phyloP scores from a whole-genome alignment of 2,113 vertebrate species.

The Nycticebus coucang region DNA sequence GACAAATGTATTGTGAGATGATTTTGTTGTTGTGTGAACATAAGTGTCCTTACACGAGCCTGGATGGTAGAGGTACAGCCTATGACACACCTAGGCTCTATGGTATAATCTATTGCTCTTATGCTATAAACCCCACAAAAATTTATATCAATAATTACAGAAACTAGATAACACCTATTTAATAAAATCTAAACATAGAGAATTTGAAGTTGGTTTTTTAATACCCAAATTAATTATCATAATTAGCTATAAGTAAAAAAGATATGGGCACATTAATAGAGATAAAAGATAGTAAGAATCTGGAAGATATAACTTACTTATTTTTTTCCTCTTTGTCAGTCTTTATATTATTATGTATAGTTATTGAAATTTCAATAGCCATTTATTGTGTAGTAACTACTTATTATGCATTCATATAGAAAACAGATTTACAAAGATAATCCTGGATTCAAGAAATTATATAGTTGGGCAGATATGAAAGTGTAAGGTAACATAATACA shows the following conservation, averaged over 20 bases:
- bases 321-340: background rate
- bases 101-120: too few relatives aligned
- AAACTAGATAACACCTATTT: background rate
- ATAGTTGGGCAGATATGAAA: background rate
- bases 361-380: background rate
- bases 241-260: background rate
- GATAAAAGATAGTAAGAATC: background rate
- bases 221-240: background rate
- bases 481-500: background rate
- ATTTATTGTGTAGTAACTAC: background rate
- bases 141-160: background rate
- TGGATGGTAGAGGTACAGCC: too few relatives aligned
- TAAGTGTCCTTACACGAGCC: too few relatives aligned
- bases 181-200: background rate
- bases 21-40: too few relatives aligned
- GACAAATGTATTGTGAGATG: too few relatives aligned
- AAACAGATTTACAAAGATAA: background rate
- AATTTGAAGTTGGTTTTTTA: background rate
- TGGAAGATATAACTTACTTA: background rate
- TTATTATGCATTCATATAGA: background rate
- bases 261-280: background rate
- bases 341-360: background rate
- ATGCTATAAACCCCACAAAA: background rate
- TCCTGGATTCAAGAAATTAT: background rate
- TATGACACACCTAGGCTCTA: too few relatives aligned